Conservation (phyloP, 2,888 invertebrate genomes). For the Epinotia demarniana region DNA sequence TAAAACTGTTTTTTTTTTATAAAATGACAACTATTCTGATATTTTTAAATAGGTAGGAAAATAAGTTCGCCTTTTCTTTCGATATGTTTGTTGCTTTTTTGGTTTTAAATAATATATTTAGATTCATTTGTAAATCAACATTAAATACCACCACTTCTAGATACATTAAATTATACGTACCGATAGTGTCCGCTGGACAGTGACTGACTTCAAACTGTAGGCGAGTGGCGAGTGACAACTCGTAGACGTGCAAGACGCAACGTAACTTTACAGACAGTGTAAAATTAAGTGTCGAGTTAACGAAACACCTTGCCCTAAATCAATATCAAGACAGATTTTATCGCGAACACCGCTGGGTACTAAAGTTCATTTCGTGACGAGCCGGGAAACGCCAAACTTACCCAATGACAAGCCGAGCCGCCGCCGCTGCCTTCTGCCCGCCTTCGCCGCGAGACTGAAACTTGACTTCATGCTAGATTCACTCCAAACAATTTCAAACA, state of each 20-base stretch:
- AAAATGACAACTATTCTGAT: no score
- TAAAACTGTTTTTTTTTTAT: no score
- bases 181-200: not conserved
- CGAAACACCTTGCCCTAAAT: conserved; percentile 60
- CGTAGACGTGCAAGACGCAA: not conserved
- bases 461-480: conserved; percentile 10
- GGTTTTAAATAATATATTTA: no score
- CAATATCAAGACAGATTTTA: conserved; percentile 63
- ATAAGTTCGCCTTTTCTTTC: no score
- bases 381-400: conserved; percentile 34
- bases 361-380: conserved; percentile 46
- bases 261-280: conserved; percentile 7
- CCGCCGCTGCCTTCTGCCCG: not conserved
- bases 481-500: conserved; percentile 21
- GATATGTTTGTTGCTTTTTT: no score
- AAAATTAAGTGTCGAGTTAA: conserved; percentile 50
- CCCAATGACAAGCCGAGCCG: conserved; percentile 29
- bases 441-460: conserved; percentile 1
- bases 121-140: no score
- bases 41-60: no score
- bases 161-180: not conserved
- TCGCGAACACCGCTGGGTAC: conserved; percentile 56
- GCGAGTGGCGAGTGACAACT: not conserved
- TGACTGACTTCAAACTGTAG: conserved; percentile 2
- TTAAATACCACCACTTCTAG: no score